Evolutionary conservation across 2,888 invertebrate genomes (phyloP).

Genomic region (Priocnemis perturbator): DNA sequence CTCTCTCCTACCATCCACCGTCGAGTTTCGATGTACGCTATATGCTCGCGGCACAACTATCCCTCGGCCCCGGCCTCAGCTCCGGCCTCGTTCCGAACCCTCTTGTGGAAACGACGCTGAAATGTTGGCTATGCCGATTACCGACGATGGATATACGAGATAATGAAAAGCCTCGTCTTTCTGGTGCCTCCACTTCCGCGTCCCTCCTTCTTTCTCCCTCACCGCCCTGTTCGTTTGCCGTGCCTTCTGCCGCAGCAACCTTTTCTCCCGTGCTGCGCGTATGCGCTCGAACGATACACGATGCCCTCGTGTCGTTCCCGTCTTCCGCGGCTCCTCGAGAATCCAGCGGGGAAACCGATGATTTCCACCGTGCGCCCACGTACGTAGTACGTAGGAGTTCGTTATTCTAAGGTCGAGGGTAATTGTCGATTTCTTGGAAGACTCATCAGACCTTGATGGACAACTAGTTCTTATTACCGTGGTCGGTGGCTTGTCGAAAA

Average conservation of each 20-base stretch:
- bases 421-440: slow-evolving; percentile 14
- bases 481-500: too few species aligned
- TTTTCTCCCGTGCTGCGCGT: slow-evolving; percentile 14
- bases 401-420: slow-evolving; percentile 13
- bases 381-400: slow-evolving; percentile 8
- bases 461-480: too few species aligned
- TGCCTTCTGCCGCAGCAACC: neutral
- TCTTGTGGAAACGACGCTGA: slow-evolving; percentile 51
- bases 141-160: slow-evolving; percentile 66
- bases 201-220: slow-evolving; percentile 25
- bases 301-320: slow-evolving; percentile 14
- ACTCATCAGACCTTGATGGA: too few species aligned
- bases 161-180: slow-evolving; percentile 65
- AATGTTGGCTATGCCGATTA: slow-evolving; percentile 67
- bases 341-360: slow-evolving; percentile 16
- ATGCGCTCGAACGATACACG: neutral
- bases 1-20: slow-evolving; percentile 10
- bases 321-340: slow-evolving; percentile 16
- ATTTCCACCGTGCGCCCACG: slow-evolving; percentile 28
- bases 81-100: too few species aligned
- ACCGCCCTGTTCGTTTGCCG: slow-evolving; percentile 8
- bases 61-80: slow-evolving; percentile 19
- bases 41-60: neutral
- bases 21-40: neutral
- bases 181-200: slow-evolving; percentile 56